Base-by-base conservation (phyloP, 2,797 vertebrate species). In the Menidia menidia region DNA sequence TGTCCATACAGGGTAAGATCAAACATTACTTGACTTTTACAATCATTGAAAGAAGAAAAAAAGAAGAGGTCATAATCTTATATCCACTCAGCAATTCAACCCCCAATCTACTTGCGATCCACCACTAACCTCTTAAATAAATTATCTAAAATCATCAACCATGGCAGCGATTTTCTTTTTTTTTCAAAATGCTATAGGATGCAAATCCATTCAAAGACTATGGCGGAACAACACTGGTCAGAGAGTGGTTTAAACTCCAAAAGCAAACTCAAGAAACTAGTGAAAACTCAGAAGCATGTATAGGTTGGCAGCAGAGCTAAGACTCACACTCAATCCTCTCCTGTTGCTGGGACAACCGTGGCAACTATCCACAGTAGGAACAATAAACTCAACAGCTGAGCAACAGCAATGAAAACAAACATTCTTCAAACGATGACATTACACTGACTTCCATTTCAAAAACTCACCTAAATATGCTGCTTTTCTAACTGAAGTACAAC, bases 1-100 rank as follows among this genome's bases (percentile, higher is more conserved):
- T 82, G 75, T 62, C 66, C 39, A 44, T 50, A 73, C 77, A 53
- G 88, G 75, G 78, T 82, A 69, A 73, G 51, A 87, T 56, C 74
- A 75, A 68, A 76, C 66, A 70, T 64, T 63, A 62, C 51, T 64
- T 82, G 75, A 81, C 82, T 75, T 71, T 59, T 62, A 60, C 67
- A 62, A 58, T 76, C 60, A 81, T 58, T 53, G 48, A 64, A 68
- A 60, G 44, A 60, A 80, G 66, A 81, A 30, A 48, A 62, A 48
- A 62, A 78, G 61, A 56, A 63, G 4, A 50, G 74, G 71, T 80
- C 64, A 63, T 39, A 6, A 80, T 77, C 75, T 59, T 63, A 42
- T 31, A 65, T 25, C 25, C 25, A 25, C 25, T 7, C 35, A 39
- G 35, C 35, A 39, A 35, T 35, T 39, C 58, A 43, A 63, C 74